Evolutionary conservation across 2,888 invertebrate species (phyloP), one percentile per base, ranked within the genome.

Genomic region (Ophion ventricosus): DNA sequence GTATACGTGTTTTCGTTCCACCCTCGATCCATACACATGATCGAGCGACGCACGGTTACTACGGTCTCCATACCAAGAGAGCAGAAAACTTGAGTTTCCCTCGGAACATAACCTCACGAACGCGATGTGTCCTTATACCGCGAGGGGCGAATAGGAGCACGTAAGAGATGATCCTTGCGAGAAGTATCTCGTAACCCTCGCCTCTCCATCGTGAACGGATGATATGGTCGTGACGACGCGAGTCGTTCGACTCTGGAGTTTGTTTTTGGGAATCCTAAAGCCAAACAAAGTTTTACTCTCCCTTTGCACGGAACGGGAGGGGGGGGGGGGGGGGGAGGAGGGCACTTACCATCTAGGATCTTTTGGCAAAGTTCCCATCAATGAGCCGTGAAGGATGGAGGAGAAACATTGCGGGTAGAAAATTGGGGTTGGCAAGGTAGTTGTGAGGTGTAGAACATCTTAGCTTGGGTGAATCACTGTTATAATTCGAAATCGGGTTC

Each of bases 1-100:
- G 59, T 66, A 76, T 80, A 82, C 76, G 84, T 84, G 79, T 84
- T 70, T 82, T 79, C 79, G 63, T 79, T 79, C 49, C 57, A 43
- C 57, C 54, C 67, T 79, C 61, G 63, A 66, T 66, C 72, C 54
- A 11, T 23, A 67, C 64, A 56, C 59, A 23, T 25, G 61, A 76
- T 73, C 66, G 20, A 75, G 70, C 56, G 40, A 64, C 17, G 3
- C 35, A n/a, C 17, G 11, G 63, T 69, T 66, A 82, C 49, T 81
- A 63, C 29, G 14, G 49, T 4, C 43, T 57, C 20, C 70, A 72
- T 66, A 63, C 73, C 61, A 61, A 74, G 25, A 77, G 43, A 26
- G 17, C 49, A 64, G 57, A 54, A 25, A 40, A 78, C 49, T 70
- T 35, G 35, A 75, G 57, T 59, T 61, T 25, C 72, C 59, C 70